Conservation (phyloP, 2,113 vertebrate genomes). For the Astatoreochromis straeleni region DNA sequence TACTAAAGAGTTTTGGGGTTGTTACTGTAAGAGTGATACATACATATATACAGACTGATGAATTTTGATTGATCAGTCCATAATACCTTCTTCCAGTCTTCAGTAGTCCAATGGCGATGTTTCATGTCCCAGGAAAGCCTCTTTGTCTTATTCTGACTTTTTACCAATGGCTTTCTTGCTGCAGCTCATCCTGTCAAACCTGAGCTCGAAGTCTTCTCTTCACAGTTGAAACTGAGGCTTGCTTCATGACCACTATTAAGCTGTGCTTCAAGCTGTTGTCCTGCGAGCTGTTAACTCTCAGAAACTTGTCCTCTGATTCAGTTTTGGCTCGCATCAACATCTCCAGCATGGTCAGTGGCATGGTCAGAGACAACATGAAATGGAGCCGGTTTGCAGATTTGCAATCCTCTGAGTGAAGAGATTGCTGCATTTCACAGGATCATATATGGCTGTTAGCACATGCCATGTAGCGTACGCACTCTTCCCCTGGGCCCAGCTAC, state of each 20-base stretch:
- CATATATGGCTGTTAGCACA: slow-evolving; percentile 20
- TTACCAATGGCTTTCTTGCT: neutral
- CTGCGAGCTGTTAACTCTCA: neutral
- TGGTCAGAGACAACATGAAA: neutral
- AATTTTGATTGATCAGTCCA: neutral
- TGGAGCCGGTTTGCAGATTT: neutral
- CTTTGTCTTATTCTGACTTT: neutral
- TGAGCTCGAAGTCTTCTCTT: neutral
- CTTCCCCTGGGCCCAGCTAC: neutral
- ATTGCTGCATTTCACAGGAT: slow-evolving; percentile 4
- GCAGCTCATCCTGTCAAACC: neutral
- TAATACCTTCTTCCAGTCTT: neutral
- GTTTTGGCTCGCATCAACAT: neutral
- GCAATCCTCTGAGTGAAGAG: neutral
- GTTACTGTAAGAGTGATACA: neutral
- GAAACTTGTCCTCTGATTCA: neutral
- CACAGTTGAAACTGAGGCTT: neutral
- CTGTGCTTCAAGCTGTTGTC: neutral
- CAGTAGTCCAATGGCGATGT: neutral
- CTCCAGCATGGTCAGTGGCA: neutral
- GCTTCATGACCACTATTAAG: neutral
- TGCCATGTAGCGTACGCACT: neutral
- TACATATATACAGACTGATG: neutral
- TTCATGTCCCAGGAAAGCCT: neutral
- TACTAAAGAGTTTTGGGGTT: neutral